These are phyloP conservation scores for Atherinosoma microstoma DNA, from an alignment of 2,797 vertebrate genomes.

Conservation along the genomic window DNA sequence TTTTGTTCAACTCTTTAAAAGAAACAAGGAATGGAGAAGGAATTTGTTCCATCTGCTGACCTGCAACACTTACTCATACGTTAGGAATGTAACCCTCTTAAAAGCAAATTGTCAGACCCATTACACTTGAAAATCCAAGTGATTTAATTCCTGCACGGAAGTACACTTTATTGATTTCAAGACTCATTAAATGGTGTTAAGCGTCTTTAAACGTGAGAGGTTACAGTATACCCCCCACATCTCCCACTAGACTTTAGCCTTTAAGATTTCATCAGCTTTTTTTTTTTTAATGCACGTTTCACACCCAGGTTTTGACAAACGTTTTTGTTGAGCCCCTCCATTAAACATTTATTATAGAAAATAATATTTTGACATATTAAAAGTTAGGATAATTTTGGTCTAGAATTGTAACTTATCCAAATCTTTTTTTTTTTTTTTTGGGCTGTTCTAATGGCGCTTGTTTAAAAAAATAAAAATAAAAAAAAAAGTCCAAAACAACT, in stretches of 20 bases:
- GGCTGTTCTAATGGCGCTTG: too few species aligned
- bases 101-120: slow-evolving; percentile 30
- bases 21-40: neutral
- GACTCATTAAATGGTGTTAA: slow-evolving; percentile 54
- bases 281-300: slow-evolving; percentile 17
- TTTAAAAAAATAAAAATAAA: too few species aligned
- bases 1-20: too few species aligned
- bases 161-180: slow-evolving; percentile 55
- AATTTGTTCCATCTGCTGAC: neutral
- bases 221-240: slow-evolving; percentile 18
- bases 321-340: neutral
- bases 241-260: slow-evolving; percentile 9
- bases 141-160: slow-evolving; percentile 46
- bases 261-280: neutral
- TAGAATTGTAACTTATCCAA: too few species aligned
- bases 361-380: neutral
- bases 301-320: neutral
- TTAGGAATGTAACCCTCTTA: slow-evolving; percentile 31
- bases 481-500: too few species aligned
- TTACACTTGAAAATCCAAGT: slow-evolving; percentile 43
- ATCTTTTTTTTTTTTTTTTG: too few species aligned
- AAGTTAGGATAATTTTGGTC: neutral
- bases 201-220: slow-evolving; percentile 16
- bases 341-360: too few species aligned
- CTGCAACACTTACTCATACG: slow-evolving; percentile 9